phyloP scores from a whole-genome alignment of 2,888 invertebrate genomes.

The Hirtodrosophila duncani region DNA sequence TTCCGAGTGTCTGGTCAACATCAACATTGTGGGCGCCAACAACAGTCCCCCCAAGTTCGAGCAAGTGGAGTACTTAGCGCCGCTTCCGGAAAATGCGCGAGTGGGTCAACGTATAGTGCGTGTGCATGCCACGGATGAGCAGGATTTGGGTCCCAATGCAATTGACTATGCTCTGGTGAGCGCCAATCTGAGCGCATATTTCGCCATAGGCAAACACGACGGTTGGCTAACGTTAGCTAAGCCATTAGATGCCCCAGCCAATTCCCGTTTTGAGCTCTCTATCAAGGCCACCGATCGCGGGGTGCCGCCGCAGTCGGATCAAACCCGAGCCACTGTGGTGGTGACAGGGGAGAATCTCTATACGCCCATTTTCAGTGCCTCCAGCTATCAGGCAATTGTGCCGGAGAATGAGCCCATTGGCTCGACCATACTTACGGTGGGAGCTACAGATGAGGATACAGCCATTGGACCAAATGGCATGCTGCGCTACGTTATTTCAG shows the following conservation, averaged over 20 bases:
- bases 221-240: conserved; percentile 90
- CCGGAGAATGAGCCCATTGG: conserved; percentile 94
- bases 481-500: conserved; percentile 89
- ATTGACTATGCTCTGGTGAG: conserved; percentile 86
- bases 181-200: conserved; percentile 88
- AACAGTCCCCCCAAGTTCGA: conserved; percentile 93
- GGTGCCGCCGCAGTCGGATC: conserved; percentile 90
- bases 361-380: conserved; percentile 89
- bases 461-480: conserved; percentile 95
- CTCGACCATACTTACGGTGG: conserved; percentile 89
- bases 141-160: conserved; percentile 93
- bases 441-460: conserved; percentile 90
- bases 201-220: conserved; percentile 85
- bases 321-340: conserved; percentile 85
- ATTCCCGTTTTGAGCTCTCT: conserved; percentile 83
- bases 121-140: conserved; percentile 86
- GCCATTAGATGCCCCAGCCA: conserved; percentile 78
- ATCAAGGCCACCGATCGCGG: conserved; percentile 91
- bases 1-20: conserved; percentile 89
- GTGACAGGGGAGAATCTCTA: conserved; percentile 91
- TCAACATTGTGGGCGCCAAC: conserved; percentile 94
- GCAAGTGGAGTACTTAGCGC: conserved; percentile 85
- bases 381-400: conserved; percentile 92
- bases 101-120: conserved; percentile 86
- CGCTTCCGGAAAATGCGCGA: conserved; percentile 88